A percentile compares a stretch with the other conserved stretches of the same genome.
phyloP scores from a whole-genome alignment of 2,113 vertebrate genomes.

The Chlamydotis undulata region DNA sequence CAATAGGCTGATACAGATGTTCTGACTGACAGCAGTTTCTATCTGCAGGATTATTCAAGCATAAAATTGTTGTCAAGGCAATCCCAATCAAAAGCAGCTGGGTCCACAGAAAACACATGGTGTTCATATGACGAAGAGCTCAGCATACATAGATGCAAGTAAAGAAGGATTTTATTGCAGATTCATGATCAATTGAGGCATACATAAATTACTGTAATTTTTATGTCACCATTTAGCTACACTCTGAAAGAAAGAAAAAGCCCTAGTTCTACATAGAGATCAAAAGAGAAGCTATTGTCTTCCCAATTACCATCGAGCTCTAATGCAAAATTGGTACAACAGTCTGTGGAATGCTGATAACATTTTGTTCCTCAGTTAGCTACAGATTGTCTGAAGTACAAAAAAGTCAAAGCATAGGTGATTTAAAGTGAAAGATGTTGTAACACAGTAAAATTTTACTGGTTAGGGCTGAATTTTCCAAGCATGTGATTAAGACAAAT shows the following conservation, averaged over 20 bases:
- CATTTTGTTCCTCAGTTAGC: conserved; percentile 39
- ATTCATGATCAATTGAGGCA: conserved; percentile 15
- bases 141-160: not conserved
- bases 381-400: not conserved
- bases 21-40: conserved; percentile 32
- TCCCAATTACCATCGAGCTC: conserved; percentile 37
- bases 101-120: conserved; percentile 19
- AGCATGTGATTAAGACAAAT: not conserved
- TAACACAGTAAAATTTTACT: not conserved
- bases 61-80: conserved; percentile 49
- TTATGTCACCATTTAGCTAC: not conserved
- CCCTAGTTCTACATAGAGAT: conserved; percentile 38
- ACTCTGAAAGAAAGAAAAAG: conserved; percentile 40
- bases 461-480: not conserved
- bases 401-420: not conserved
- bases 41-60: conserved; percentile 14
- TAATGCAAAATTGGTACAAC: conserved; percentile 54
- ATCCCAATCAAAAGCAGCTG: conserved; percentile 36
- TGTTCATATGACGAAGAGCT: not conserved
- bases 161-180: conserved; percentile 22
- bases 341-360: conserved; percentile 62
- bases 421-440: conserved; percentile 22
- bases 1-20: conserved; percentile 1
- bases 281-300: conserved; percentile 62
- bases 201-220: conserved; percentile 44